Percentiles rank a stretch among this genome's conserved stretches.
phyloP scores from a whole-genome alignment of 1,140 invertebrate species.

The Micrasema minimum region DNA sequence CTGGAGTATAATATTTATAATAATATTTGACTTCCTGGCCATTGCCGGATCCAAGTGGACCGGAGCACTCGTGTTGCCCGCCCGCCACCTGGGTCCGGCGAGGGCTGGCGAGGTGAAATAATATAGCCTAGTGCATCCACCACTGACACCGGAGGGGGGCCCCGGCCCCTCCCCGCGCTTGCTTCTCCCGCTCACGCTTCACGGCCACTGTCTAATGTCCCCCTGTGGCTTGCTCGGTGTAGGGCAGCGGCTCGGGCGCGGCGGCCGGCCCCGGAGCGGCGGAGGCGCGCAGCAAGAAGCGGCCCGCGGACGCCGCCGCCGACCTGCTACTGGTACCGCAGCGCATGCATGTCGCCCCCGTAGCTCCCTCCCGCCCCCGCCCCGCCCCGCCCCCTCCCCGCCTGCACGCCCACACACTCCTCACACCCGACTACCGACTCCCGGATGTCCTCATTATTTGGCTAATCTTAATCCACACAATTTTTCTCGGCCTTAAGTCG shows the following conservation, averaged over 20 bases:
- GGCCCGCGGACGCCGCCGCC: conserved; percentile 72
- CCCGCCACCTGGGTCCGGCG: background rate
- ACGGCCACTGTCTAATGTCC: conserved; percentile 27
- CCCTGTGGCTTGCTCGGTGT: conserved; percentile 56
- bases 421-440: conserved; percentile 1
- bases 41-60: background rate
- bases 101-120: no score
- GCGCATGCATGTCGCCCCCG: conserved; percentile 57
- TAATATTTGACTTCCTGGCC: background rate
- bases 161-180: background rate
- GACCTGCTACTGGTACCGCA: conserved; percentile 93
- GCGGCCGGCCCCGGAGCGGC: conserved; percentile 61
- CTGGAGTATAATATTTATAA: no score
- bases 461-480: background rate
- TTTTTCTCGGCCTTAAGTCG: background rate
- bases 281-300: conserved; percentile 86
- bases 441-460: background rate
- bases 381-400: background rate
- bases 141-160: no score
- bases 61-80: background rate
- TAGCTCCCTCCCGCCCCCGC: conserved; percentile 15
- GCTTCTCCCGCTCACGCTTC: background rate
- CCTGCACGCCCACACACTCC: conserved; percentile 1
- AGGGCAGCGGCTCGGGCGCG: conserved; percentile 55
- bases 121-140: no score